A percentile compares a stretch with the other conserved stretches of the same genome.
Evolutionary conservation across 1,140 invertebrate species (phyloP).

Genomic region (Rhynchophorus ferrugineus): DNA sequence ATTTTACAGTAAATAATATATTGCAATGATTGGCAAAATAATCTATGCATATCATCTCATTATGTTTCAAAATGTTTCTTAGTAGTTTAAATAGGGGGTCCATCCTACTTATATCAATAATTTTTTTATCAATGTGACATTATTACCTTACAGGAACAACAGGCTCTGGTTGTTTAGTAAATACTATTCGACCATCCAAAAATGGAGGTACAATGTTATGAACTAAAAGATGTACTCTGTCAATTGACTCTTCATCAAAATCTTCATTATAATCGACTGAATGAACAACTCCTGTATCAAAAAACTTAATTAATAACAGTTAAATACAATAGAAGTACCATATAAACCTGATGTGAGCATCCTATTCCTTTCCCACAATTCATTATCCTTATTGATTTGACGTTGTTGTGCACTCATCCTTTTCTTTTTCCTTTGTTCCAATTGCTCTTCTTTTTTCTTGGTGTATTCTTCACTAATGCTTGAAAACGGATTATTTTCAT

Average conservation of each 20-base stretch:
- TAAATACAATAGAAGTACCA: neutral
- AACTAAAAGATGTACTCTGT: constrained; percentile 90
- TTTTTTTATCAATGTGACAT: neutral
- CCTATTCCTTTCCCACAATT: constrained; percentile 96
- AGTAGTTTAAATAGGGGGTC: neutral
- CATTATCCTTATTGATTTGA: constrained; percentile 95
- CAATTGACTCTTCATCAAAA: constrained; percentile 86
- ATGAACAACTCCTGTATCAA: constrained; percentile 70
- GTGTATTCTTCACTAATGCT: constrained; percentile 86
- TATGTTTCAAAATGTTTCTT: no score
- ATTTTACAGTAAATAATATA: no score
- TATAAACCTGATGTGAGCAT: constrained; percentile 86
- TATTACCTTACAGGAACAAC: constrained; percentile 76
- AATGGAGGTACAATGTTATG: constrained; percentile 99
- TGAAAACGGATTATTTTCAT: constrained; percentile 87
- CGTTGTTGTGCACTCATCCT: constrained; percentile 88
- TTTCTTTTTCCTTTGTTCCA: constrained; percentile 84
- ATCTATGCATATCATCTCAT: no score
- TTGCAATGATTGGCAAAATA: neutral
- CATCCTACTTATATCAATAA: neutral
- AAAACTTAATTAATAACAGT: neutral
- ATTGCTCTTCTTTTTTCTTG: constrained; percentile 82
- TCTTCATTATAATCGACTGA: constrained; percentile 86
- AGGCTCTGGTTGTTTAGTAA: constrained; percentile 98
- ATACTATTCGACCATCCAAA: constrained; percentile 95